phyloP scores from a whole-genome alignment of 1,140 invertebrate species.

The Philopotamus ludificatus region DNA sequence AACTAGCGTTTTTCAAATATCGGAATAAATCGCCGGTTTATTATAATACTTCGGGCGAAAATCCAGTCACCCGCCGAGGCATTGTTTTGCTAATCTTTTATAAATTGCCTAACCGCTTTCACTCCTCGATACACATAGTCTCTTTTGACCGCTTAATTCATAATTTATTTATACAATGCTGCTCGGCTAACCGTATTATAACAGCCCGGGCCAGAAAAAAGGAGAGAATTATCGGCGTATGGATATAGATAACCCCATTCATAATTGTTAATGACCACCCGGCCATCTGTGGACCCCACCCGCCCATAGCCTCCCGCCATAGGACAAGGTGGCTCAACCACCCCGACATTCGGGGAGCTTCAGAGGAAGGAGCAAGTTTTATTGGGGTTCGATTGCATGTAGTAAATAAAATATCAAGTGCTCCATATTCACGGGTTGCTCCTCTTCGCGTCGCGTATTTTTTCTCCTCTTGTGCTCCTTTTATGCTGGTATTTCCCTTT shows the following conservation, averaged over 20 bases:
- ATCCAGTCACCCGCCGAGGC: too few relatives aligned
- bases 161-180: constrained; percentile 30
- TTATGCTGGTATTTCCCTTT: constrained; percentile 11
- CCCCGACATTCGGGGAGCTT: constrained; percentile 47
- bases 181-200: constrained; percentile 34
- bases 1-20: too few relatives aligned
- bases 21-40: too few relatives aligned
- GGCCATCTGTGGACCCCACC: constrained; percentile 30
- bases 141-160: constrained; percentile 27
- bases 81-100: constrained; percentile 7
- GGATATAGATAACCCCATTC: constrained; percentile 38
- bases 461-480: constrained; percentile 45
- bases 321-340: constrained; percentile 39
- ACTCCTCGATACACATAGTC: background rate
- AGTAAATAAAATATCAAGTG: constrained; percentile 58
- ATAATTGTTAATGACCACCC: constrained; percentile 41
- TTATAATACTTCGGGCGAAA: too few relatives aligned
- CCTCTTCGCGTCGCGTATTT: too few relatives aligned
- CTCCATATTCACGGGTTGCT: constrained; percentile 46
- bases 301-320: background rate
- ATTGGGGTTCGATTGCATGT: constrained; percentile 57
- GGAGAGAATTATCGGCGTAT: constrained; percentile 29
- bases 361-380: constrained; percentile 45
- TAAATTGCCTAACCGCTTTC: constrained; percentile 10
- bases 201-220: constrained; percentile 25